Evolutionary conservation across 2,888 invertebrate genomes (phyloP), one percentile per base, ranked within the genome.

Genomic region (Nomada goodeniana): DNA sequence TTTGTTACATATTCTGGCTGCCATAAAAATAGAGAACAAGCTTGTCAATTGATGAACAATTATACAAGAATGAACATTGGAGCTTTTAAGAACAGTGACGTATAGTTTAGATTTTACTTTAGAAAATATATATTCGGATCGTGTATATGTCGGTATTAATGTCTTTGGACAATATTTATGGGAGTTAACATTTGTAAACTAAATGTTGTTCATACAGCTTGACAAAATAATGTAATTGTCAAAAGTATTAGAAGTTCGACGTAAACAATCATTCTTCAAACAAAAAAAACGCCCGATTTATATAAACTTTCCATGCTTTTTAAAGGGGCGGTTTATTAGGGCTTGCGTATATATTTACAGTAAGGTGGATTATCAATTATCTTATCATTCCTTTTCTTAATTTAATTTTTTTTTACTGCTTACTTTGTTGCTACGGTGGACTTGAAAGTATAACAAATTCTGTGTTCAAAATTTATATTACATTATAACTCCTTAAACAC

Each of bases 1-100:
- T 90, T 83, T 87, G 89, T 89, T 90, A 89, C 83, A 83, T 88
- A 92, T 92, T 93, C 91, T 91, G 91, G 91, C 92, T 93, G 93
- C 93, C 93, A 93, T 93, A 92, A 90, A 89, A 71, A 80, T 73
- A 60, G 82, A 87, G 72, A 81, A 70, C 74, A 80, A 80, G 52
- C 80, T 87, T 82, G 79, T 84, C 80, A 79, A 88, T 83, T 88
- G 59, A 79, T 44, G 29, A 63, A 67, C 83, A 53, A 83, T 77
- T 83, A 81, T 78, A 77, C 47, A 70, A 36, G 26, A 79, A 75
- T 57, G 42, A 79, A 74, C 9, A 77, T 83, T 73, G 63, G 69
- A 76, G 81, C 65, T 83, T 81, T 80, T 75, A 74, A 81, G 64
- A 67, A n/a, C 61, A 74, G 29, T 69, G 72, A 78, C 50, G 52